Base-by-base conservation (phyloP, 1,140 invertebrate species). In the Chironomus striatipennis region DNA sequence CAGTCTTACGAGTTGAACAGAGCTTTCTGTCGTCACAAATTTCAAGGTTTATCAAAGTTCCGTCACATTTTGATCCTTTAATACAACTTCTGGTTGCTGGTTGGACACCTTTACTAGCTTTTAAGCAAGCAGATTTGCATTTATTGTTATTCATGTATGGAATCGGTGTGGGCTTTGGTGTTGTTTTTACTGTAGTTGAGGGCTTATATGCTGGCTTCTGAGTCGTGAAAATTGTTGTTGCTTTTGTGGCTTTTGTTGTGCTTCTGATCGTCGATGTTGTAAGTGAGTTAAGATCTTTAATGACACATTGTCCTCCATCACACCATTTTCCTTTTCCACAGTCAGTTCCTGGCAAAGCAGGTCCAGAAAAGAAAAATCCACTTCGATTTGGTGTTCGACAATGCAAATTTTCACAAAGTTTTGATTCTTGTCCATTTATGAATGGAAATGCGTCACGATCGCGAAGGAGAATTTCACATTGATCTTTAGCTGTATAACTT, bases 321-420 rank as follows among this genome's bases (percentile, higher is more conserved):
- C 90, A 92, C 84, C 86, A 87, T 86, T 88, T 73, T 10, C 18
- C 42, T 5, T 18, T 42, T 0, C 74, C 73, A 74, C 92, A 94
- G n/a, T 85, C 78, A 1, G 91, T 93, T 12, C 92, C 92, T 74
- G 92, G 90, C 8, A 94, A 80, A 7, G 91, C 91, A 2, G 91
- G 92, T 1, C 91, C 92, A 1, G 91, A 88, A 78, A 88, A 88
- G 80, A 91, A 93, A 81, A 86, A 90, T 18, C 90, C 90, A 76
- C 87, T 87, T 42, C 89, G 85, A 77, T 89, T 87, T n/a, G 90
- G 90, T 34, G 88, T 89, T 77, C 86, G 86, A 78, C 91, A 93
- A 77, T 88, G 86, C 7, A 93, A 81, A 77, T 88, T 89, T 73
- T 86, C 85, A 79, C 92, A 93, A 70, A 88, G 85, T 77, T 79